phyloP scores from a whole-genome alignment of 2,797 vertebrate genomes.

The Scarus forsteni region DNA sequence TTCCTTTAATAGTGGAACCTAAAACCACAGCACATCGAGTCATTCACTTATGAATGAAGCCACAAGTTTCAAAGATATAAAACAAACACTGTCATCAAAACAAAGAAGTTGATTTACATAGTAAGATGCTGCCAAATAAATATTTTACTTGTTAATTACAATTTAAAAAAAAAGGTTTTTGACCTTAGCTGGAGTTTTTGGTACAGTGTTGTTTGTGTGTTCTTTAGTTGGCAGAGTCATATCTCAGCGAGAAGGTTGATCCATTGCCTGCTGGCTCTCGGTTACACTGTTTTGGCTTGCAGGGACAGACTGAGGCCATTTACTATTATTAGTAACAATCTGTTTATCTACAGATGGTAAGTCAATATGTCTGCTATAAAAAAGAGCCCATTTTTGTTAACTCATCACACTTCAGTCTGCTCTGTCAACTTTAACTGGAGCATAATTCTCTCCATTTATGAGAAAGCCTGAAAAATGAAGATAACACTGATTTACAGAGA shows the following conservation, averaged over 20 bases:
- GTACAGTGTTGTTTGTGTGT: not conserved
- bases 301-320: not conserved
- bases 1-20: no score
- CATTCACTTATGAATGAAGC: no score
- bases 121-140: not conserved
- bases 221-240: not conserved
- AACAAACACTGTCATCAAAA: no score
- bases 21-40: no score
- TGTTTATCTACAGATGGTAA: not conserved
- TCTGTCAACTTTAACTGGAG: not conserved
- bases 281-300: not conserved
- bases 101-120: no score
- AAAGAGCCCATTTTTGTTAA: not conserved
- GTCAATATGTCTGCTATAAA: slow-evolving; percentile 3
- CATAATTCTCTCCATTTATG: not conserved
- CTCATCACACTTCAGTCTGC: not conserved
- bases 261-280: not conserved
- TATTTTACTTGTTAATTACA: not conserved
- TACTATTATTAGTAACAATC: not conserved
- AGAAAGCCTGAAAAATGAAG: not conserved
- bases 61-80: no score
- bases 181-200: not conserved
- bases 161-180: no score
- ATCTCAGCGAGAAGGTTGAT: slow-evolving; percentile 25
- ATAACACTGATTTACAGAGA: no score